A percentile compares a stretch with the other conserved stretches of the same genome.
phyloP scores from a whole-genome alignment of 2,888 invertebrate genomes.

The Altica lythri region DNA sequence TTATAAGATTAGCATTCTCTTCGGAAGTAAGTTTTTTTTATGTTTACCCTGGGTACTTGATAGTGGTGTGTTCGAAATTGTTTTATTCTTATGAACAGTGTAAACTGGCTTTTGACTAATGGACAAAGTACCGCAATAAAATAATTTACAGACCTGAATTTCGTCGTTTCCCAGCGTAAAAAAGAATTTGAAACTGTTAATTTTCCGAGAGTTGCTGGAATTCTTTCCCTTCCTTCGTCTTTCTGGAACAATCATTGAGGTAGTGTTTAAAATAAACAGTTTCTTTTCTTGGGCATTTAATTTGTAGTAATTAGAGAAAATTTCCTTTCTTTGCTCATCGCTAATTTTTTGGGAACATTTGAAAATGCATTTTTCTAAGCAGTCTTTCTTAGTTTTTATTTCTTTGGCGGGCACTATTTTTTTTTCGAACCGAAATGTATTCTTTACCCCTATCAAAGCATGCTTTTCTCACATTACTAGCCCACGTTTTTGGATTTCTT shows the following conservation, averaged over 20 bases:
- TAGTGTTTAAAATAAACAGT: constrained; percentile 8
- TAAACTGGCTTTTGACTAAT: constrained; percentile 29
- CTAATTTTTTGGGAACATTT: constrained; percentile 19
- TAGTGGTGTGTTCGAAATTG: constrained; percentile 13
- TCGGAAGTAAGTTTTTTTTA: constrained; percentile 14
- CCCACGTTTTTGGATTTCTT: constrained; percentile 18
- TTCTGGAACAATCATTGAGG: constrained; percentile 16
- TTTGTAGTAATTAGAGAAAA: constrained; percentile 23
- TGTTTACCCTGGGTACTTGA: constrained; percentile 22
- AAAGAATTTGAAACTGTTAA: constrained; percentile 16
- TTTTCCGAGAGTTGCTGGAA: constrained; percentile 20
- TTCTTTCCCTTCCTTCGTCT: constrained; percentile 23
- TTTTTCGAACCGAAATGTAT: constrained; percentile 21
- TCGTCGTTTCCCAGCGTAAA: constrained; percentile 1
- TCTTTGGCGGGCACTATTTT: constrained; percentile 20
- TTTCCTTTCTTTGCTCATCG: constrained; percentile 21
- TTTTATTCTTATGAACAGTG: constrained; percentile 21
- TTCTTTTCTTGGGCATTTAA: constrained; percentile 15
- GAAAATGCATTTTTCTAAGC: constrained; percentile 11
- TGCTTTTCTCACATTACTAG: constrained; percentile 23
- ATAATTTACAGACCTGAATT: constrained; percentile 14
- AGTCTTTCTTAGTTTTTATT: constrained; percentile 24
- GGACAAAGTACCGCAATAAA: constrained; percentile 19
- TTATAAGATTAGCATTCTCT: constrained; percentile 15
- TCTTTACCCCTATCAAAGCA: constrained; percentile 19